phyloP scores from a whole-genome alignment of 2,113 vertebrate species.

The Madoqua kirkii region DNA sequence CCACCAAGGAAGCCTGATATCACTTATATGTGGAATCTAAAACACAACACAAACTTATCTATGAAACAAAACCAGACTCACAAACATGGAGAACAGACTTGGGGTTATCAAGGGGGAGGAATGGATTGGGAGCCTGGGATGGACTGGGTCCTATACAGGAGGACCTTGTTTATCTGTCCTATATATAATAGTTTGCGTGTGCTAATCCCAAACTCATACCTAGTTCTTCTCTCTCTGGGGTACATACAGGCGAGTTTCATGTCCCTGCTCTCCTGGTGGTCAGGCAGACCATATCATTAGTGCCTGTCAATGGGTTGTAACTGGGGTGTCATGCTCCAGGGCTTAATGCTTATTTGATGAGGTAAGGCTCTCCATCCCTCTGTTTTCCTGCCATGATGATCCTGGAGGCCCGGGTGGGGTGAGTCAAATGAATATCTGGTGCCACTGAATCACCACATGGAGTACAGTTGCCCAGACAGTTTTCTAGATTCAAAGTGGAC shows the following conservation, averaged over 20 bases:
- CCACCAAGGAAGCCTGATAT: neutral
- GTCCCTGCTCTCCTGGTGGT: neutral
- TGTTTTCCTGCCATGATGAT: neutral
- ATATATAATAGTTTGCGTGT: neutral
- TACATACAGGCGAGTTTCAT: neutral
- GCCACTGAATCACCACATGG: neutral
- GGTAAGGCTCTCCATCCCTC: neutral
- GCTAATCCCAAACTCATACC: neutral
- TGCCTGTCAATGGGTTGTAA: neutral
- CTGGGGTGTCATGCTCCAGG: neutral
- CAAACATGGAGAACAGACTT: neutral
- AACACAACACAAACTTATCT: neutral
- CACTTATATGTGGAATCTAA: neutral
- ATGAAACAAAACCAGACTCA: neutral
- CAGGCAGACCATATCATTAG: neutral
- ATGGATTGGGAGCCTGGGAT: neutral
- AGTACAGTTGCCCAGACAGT: neutral
- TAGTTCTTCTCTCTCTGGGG: neutral
- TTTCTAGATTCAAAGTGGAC: neutral
- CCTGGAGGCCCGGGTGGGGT: neutral
- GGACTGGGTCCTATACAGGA: neutral
- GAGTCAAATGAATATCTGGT: neutral
- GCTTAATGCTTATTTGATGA: neutral
- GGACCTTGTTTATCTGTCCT: neutral
- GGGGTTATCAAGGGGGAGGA: neutral